Evolutionary conservation across 2,797 vertebrate genomes (phyloP).

Genomic region (Falco rusticolus): DNA sequence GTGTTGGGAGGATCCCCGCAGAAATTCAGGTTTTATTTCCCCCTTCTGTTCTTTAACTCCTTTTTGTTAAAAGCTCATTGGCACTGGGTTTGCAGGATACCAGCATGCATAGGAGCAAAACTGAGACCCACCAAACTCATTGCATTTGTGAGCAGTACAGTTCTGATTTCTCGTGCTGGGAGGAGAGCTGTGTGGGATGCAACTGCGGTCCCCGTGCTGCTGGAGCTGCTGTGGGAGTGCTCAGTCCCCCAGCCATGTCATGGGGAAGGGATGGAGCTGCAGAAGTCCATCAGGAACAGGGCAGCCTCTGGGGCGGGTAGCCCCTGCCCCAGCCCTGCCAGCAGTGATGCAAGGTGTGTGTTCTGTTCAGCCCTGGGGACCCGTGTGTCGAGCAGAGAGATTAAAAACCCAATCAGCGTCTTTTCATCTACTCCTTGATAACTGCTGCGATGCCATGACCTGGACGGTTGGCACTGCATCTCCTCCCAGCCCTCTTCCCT

Average conservation of each 20-base stretch:
- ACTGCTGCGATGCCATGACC: neutral
- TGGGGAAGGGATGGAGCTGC: neutral
- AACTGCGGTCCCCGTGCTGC: accelerated
- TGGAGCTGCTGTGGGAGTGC: accelerated
- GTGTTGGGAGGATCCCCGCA: neutral
- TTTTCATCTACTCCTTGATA: neutral
- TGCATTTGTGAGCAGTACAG: accelerated
- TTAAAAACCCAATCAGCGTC: neutral
- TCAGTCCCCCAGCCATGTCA: accelerated
- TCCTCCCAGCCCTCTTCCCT: neutral
- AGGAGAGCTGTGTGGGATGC: neutral
- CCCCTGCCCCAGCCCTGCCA: neutral
- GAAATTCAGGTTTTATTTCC: neutral
- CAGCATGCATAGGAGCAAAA: accelerated
- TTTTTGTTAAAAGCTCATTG: neutral
- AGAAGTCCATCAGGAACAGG: neutral
- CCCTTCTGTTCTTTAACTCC: neutral
- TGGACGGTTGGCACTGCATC: accelerated
- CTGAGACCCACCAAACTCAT: accelerated
- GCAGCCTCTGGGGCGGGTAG: neutral
- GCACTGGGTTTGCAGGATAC: accelerated
- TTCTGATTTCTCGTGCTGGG: accelerated
- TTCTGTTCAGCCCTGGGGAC: neutral
- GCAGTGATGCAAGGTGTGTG: accelerated
- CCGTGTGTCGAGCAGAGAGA: neutral